Base-by-base conservation (phyloP, 2,888 invertebrate genomes). In the Trissoscelio sp. region DNA sequence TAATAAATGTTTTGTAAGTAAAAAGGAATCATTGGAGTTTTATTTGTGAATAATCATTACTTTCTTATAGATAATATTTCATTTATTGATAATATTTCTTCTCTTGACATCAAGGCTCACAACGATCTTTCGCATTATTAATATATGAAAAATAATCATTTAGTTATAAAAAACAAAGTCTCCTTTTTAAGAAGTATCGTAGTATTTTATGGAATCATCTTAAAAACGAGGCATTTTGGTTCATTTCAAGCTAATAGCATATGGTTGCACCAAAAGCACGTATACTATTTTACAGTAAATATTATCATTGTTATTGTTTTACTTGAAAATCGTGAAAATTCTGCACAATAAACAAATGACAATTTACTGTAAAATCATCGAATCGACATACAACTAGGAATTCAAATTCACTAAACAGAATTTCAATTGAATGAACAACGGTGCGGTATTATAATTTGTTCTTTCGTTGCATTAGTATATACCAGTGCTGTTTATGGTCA, bases 1-100 rank as follows among this genome's bases (percentile, higher is more conserved):
- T 60, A 77, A 77, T 72, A 78, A 79, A 79, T 31, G 20, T 79
- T 73, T 79, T 72, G 57, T 79, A 79, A 58, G 73, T 67, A 79
- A 77, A 75, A 37, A 34, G 3, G n/a, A 14, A 39, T 14, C 9
- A 20, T 0, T n/a, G 48, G 11, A 3, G 11, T 60, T 60, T 72
- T 24, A 31, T 46, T 62, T 31, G 12, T 39, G 9, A 73, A 73
- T 51, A 28, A 58, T 18, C 5, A 16, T 42, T 55, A 4, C 11
- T 64, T 24, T 11, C 64, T 62, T 42, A n/a, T 42, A 6, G 0
- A n/a, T 37, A 37, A 3, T n/a, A 4, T 62, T 31, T 73, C 9
- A 53, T 55, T 73, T 64, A 55, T 58, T 70, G 11, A 20, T 46
- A 44, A 62, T 44, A 37, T 24, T 60, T 48, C 14, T 22, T 39